Percentiles rank a stretch among this genome's conserved stretches.
Evolutionary conservation across 2,888 invertebrate species (phyloP).

Genomic region (Drosophila flavopinicola): DNA sequence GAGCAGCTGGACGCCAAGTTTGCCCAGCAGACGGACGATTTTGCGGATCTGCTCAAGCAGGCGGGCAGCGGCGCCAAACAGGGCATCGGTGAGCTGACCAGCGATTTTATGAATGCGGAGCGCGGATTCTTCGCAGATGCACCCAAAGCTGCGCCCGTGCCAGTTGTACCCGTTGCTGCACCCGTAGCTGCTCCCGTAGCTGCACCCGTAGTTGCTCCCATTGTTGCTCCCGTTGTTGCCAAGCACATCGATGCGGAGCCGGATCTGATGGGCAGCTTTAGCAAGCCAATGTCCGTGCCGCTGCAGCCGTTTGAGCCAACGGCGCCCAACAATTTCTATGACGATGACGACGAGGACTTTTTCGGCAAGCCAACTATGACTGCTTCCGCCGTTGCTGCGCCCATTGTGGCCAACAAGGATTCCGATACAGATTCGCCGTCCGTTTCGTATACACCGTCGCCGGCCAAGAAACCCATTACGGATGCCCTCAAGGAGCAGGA

Average conservation of each 20-base stretch:
- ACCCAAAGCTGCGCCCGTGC: slow-evolving; percentile 9
- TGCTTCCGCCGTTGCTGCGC: slow-evolving; percentile 26
- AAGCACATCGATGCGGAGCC: slow-evolving; percentile 28
- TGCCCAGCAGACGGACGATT: slow-evolving; percentile 73
- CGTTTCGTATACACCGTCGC: slow-evolving; percentile 82
- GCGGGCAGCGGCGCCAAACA: slow-evolving; percentile 63
- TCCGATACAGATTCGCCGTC: slow-evolving; percentile 83
- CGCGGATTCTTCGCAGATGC: slow-evolving; percentile 64
- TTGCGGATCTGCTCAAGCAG: slow-evolving; percentile 74
- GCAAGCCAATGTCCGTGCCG: slow-evolving; percentile 49
- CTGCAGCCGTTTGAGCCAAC: slow-evolving; percentile 62
- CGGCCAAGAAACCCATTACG: slow-evolving; percentile 82
- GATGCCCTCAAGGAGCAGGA: slow-evolving; percentile 83
- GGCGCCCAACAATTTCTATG: slow-evolving; percentile 53
- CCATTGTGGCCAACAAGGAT: slow-evolving; percentile 69
- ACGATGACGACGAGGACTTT: slow-evolving; percentile 54
- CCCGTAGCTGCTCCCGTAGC: slow-evolving; percentile 6
- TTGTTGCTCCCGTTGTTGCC: not conserved
- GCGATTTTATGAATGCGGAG: slow-evolving; percentile 82
- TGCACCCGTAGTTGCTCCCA: slow-evolving; percentile 11
- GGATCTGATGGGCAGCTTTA: slow-evolving; percentile 64
- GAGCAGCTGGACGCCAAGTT: slow-evolving; percentile 81
- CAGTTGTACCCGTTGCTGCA: slow-evolving; percentile 7
- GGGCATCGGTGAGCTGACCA: slow-evolving; percentile 71
- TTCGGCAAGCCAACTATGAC: slow-evolving; percentile 37